Conservation (phyloP, 2,888 invertebrate genomes). For the Philaethria dido region DNA sequence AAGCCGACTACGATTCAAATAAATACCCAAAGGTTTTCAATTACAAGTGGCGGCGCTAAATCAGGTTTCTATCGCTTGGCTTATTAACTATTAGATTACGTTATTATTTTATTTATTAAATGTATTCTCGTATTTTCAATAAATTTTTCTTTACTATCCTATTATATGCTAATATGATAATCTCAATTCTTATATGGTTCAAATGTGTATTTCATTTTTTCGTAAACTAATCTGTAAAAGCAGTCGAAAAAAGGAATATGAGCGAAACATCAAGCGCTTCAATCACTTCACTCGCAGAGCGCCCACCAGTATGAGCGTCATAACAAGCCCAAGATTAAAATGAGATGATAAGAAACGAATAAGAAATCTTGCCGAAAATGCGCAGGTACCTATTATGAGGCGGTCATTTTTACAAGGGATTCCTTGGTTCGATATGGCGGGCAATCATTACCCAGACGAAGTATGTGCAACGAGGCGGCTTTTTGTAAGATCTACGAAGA, state of each 20-base stretch:
- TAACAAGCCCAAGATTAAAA: constrained; percentile 80
- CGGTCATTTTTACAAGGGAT: constrained; percentile 80
- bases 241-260: constrained; percentile 55
- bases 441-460: constrained; percentile 72
- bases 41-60: constrained; percentile 55
- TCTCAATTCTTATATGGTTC: constrained; percentile 48
- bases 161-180: constrained; percentile 31
- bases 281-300: constrained; percentile 58
- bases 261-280: constrained; percentile 60
- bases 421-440: constrained; percentile 75
- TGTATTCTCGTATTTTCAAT: constrained; percentile 26
- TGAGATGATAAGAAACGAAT: constrained; percentile 76
- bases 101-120: constrained; percentile 48
- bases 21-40: constrained; percentile 55
- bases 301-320: constrained; percentile 46
- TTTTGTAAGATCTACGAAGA: constrained; percentile 73
- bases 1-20: constrained; percentile 52
- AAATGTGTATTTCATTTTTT: constrained; percentile 40
- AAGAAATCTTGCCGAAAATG: constrained; percentile 81
- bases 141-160: constrained; percentile 35
- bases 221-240: constrained; percentile 21
- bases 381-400: constrained; percentile 71
- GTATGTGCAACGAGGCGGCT: constrained; percentile 62
- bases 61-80: constrained; percentile 53
- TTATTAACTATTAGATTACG: constrained; percentile 53